Conservation (phyloP, 2,797 vertebrate species). For the Vultur gryphus region DNA sequence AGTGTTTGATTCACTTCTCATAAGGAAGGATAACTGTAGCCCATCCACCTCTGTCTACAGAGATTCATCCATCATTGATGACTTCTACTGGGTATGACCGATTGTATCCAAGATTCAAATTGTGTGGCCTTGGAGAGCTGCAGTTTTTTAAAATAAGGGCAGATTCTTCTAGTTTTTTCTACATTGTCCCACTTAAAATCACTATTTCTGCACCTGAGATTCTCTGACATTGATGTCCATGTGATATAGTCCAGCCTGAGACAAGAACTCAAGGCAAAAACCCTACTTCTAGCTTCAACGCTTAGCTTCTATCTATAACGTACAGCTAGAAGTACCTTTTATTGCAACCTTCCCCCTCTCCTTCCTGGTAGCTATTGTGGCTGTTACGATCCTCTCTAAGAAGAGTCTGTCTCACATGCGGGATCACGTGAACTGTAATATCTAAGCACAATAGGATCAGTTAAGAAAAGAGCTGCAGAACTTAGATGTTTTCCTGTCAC, state of each 20-base stretch:
- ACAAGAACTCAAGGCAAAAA: neutral
- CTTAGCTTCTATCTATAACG: neutral
- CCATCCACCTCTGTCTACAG: neutral
- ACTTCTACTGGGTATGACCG: neutral
- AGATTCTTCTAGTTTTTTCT: neutral
- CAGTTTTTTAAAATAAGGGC: neutral
- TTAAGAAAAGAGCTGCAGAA: neutral
- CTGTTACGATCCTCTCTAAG: neutral
- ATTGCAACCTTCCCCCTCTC: neutral
- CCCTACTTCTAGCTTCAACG: neutral
- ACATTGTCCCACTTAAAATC: neutral
- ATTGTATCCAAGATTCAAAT: neutral
- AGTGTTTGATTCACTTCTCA: neutral
- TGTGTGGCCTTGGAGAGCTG: neutral
- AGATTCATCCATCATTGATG: neutral
- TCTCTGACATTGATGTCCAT: neutral
- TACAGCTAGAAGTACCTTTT: neutral
- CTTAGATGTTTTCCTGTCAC: neutral
- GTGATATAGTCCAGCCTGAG: neutral
- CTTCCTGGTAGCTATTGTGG: neutral
- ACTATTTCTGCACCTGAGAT: neutral
- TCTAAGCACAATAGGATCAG: neutral
- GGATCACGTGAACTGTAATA: neutral
- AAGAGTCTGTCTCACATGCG: neutral
- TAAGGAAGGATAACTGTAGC: neutral